These are phyloP conservation scores for Ditula angustiorana DNA, from an alignment of 2,888 invertebrate species.

Conservation along the genomic window DNA sequence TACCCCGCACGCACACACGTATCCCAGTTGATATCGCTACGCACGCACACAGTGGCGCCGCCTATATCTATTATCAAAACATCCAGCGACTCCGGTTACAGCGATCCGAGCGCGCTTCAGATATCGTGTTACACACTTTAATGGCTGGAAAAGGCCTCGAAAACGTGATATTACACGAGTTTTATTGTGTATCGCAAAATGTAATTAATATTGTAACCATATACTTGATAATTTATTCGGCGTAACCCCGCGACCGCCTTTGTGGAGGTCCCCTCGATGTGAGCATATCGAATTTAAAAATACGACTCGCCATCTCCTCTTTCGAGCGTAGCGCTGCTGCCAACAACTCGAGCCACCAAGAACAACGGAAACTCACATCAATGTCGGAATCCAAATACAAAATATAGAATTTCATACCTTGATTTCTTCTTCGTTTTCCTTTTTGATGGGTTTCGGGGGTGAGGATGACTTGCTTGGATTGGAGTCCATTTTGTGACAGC, in stretches of 20 bases:
- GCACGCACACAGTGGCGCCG: slow-evolving; percentile 70
- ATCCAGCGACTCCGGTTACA: slow-evolving; percentile 83
- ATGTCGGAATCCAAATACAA: slow-evolving; percentile 55
- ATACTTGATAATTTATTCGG: slow-evolving; percentile 80
- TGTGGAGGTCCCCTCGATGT: slow-evolving; percentile 63
- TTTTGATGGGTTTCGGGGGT: slow-evolving; percentile 84
- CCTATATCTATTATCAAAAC: slow-evolving; percentile 86
- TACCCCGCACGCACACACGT: slow-evolving; percentile 79
- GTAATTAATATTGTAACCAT: slow-evolving; percentile 83
- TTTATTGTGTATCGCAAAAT: slow-evolving; percentile 83
- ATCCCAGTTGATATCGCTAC: slow-evolving; percentile 60
- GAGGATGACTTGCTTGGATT: slow-evolving; percentile 69
- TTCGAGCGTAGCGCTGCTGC: slow-evolving; percentile 78
- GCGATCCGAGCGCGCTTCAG: slow-evolving; percentile 84
- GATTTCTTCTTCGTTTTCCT: slow-evolving; percentile 91
- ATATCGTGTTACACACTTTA: slow-evolving; percentile 85
- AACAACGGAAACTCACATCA: slow-evolving; percentile 74
- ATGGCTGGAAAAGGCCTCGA: slow-evolving; percentile 86
- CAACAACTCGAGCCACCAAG: slow-evolving; percentile 73
- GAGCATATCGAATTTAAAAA: slow-evolving; percentile 81
- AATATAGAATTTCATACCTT: slow-evolving; percentile 84
- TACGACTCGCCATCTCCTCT: slow-evolving; percentile 77
- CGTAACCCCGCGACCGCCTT: slow-evolving; percentile 68
- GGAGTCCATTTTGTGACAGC: slow-evolving; percentile 76
- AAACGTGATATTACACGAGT: slow-evolving; percentile 85